Evolutionary conservation across 2,113 vertebrate species (phyloP).

Genomic region (Otis tarda): DNA sequence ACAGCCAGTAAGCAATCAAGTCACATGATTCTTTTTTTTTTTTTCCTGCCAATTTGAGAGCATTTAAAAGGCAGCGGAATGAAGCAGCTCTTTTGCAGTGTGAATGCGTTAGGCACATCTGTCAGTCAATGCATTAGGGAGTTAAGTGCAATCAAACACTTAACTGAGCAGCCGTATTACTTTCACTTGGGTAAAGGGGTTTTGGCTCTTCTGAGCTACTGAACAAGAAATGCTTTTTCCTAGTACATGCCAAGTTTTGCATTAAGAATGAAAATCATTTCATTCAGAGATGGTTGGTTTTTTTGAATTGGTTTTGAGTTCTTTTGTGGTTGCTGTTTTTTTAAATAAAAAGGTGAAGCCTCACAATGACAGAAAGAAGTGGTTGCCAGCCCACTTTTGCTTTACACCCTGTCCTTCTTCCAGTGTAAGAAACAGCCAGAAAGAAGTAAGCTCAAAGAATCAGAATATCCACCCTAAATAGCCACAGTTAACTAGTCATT

Average conservation of each 20-base stretch:
- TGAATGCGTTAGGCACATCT: background rate
- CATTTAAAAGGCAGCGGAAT: conserved; percentile 20
- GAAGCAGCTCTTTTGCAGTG: background rate
- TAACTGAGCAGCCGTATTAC: conserved; percentile 49
- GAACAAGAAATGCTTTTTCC: background rate
- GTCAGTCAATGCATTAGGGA: conserved; percentile 36
- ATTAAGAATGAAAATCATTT: background rate
- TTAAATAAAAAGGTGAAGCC: background rate
- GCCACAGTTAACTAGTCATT: background rate
- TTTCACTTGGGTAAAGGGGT: conserved; percentile 39
- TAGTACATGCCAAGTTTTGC: background rate
- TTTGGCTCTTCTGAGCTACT: background rate
- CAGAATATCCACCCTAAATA: background rate
- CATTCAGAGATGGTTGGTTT: background rate
- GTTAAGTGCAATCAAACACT: conserved; percentile 20
- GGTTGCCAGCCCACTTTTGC: accelerated
- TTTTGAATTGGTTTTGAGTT: background rate
- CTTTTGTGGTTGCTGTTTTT: background rate
- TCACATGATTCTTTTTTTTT: background rate
- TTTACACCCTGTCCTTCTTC: background rate
- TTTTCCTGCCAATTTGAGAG: background rate
- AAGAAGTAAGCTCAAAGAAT: background rate
- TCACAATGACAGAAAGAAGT: background rate
- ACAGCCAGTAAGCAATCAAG: background rate
- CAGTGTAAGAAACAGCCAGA: background rate